Percentiles rank a stretch among this genome's conserved stretches.
These are phyloP conservation scores for Phasianus colchicus DNA, from an alignment of 2,113 vertebrate genomes.

Conservation along the genomic window DNA sequence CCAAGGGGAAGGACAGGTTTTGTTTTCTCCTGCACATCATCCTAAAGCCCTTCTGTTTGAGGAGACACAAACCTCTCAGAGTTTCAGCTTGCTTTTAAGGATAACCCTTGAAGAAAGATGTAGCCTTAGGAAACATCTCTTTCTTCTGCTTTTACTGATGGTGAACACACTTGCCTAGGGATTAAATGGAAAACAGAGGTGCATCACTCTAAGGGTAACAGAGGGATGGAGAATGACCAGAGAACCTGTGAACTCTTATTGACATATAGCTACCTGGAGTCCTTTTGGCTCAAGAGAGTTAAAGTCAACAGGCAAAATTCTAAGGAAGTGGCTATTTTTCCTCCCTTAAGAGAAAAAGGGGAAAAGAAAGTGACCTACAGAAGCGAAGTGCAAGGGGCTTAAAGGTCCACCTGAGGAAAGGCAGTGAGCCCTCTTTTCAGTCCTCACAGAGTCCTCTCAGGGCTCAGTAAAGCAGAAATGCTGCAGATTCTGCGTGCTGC, in stretches of 20 bases:
- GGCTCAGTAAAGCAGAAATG: background rate
- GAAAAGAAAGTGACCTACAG: background rate
- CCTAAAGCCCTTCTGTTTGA: background rate
- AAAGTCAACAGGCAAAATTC: background rate
- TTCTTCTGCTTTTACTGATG: background rate
- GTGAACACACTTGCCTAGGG: too few species aligned
- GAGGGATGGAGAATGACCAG: background rate
- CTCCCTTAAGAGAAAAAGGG: background rate
- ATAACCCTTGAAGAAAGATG: background rate
- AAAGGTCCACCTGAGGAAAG: background rate
- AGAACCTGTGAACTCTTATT: background rate
- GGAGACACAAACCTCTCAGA: background rate
- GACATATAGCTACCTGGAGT: background rate
- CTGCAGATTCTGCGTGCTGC: background rate
- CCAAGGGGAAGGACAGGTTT: background rate
- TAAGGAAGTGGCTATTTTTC: background rate
- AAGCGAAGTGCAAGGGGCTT: rapidly evolving
- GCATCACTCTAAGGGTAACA: background rate
- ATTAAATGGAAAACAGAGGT: background rate
- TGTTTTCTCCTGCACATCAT: background rate
- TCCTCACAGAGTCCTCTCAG: background rate
- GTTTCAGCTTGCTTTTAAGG: background rate
- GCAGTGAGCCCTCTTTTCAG: background rate
- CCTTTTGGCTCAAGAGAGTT: conserved; percentile 6
- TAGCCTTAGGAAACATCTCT: background rate